Evolutionary conservation across 2,797 vertebrate genomes (phyloP).

Genomic region (Argentina silus): DNA sequence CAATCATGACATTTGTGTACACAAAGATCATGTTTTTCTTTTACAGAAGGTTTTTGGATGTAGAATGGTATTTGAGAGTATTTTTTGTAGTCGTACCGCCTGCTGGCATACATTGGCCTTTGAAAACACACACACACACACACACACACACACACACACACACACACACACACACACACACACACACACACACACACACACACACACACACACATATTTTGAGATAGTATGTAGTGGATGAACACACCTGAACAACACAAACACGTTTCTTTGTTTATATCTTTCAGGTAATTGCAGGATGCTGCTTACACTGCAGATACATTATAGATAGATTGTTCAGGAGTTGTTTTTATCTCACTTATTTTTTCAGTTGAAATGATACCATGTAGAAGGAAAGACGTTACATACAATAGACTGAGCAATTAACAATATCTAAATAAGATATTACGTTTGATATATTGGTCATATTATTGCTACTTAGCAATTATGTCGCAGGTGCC

Average conservation of each 20-base stretch:
- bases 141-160: neutral
- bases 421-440: no score
- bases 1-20: neutral
- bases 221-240: no score
- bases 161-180: neutral
- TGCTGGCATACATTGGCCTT: neutral
- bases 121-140: neutral
- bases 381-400: neutral
- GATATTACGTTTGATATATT: no score
- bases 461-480: no score
- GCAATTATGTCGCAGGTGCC: no score
- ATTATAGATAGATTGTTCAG: no score
- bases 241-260: no score
- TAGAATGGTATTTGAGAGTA: neutral
- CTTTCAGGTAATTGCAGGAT: no score
- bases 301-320: no score
- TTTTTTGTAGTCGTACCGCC: neutral
- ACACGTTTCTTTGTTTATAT: no score
- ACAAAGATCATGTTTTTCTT: neutral
- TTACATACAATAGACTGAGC: neutral
- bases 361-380: no score
- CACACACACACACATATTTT: neutral
- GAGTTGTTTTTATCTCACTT: no score
- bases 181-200: neutral
- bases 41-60: neutral